Conservation (phyloP, 1,140 invertebrate genomes). For the Ericerus pela region DNA sequence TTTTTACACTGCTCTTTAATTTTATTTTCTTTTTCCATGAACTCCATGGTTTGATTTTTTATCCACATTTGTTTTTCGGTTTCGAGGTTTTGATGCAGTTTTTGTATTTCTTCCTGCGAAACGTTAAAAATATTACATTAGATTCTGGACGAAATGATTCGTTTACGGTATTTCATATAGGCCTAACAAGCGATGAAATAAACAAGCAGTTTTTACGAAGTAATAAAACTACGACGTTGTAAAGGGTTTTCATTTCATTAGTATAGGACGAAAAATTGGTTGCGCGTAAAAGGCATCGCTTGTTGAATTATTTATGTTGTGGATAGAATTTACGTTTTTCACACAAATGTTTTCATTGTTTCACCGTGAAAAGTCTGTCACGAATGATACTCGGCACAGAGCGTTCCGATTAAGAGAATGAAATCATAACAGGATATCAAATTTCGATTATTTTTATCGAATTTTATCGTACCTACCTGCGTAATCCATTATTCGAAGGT, state of each 20-base stretch:
- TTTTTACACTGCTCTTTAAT: constrained; percentile 42
- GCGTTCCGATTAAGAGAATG: too few relatives aligned
- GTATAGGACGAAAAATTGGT: constrained; percentile 3
- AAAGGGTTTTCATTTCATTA: background rate
- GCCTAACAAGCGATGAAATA: background rate
- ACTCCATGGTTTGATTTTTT: constrained; percentile 34
- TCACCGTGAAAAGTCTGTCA: too few relatives aligned
- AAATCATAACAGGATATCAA: too few relatives aligned
- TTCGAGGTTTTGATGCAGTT: constrained; percentile 37
- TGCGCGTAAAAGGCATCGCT: too few relatives aligned
- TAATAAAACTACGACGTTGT: background rate
- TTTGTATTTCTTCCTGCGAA: constrained; percentile 36
- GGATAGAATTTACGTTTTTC: too few relatives aligned
- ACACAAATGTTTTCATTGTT: too few relatives aligned
- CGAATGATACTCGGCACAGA: too few relatives aligned
- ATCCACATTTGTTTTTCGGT: constrained; percentile 40
- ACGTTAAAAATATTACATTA: constrained; percentile 14
- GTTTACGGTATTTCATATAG: background rate
- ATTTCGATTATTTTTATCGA: too few relatives aligned
- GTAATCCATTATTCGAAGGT: too few relatives aligned
- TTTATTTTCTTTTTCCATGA: constrained; percentile 39
- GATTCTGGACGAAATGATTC: background rate
- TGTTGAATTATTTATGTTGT: too few relatives aligned
- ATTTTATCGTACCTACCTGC: too few relatives aligned
- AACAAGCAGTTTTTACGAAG: background rate